Base-by-base conservation (phyloP, 2,113 vertebrate genomes). In the Porphyrio hochstetteri region DNA sequence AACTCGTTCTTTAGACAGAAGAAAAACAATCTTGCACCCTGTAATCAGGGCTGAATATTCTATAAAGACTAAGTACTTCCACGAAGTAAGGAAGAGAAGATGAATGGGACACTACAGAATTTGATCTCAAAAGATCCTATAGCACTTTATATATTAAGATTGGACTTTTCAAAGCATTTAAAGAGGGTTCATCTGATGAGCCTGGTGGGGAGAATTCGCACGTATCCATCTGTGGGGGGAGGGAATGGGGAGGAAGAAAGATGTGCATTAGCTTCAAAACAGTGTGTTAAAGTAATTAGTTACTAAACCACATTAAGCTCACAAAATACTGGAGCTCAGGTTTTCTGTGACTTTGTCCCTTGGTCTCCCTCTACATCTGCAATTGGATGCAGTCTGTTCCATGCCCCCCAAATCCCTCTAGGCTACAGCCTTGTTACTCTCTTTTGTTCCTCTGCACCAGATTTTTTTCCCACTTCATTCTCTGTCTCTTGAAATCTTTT, bases 21-120 rank as follows among this genome's bases (percentile, higher is more conserved):
- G 83, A 83, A 88, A 83, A 85, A 35, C 13, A 36, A 16, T 24
- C 52, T 74, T 82, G 40, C 11, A 90, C 64, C 27, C 83, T 93
- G 53, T 64, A 96, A 91, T 94, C 91, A 95, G 28, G 20, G 5
- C 31, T 92, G 86, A 81, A 90, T 94, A 81, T 82, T 84, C 79
- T 29, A 36, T 27, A 75, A 86, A 92, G 76, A 56, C 33, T 92
- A 64, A 86, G 48, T 64, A 87, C 25, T 93, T 96, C 61, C 77
- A 85, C 28, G 67, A 72, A 78, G 24, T 86, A 72, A 86, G 57
- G 70, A 96, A 95, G 29, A 86, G 29, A 42, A 86, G 23, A 68
- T 85, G 65, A 94, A 83, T 81, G 38, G 16, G 68, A 71, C 35
- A 50, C 24, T 85, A 9, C 12, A 18, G 42, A 38, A 56, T 78